Evolutionary conservation across 2,113 vertebrate genomes (phyloP).

Genomic region (Antigone vipio): DNA sequence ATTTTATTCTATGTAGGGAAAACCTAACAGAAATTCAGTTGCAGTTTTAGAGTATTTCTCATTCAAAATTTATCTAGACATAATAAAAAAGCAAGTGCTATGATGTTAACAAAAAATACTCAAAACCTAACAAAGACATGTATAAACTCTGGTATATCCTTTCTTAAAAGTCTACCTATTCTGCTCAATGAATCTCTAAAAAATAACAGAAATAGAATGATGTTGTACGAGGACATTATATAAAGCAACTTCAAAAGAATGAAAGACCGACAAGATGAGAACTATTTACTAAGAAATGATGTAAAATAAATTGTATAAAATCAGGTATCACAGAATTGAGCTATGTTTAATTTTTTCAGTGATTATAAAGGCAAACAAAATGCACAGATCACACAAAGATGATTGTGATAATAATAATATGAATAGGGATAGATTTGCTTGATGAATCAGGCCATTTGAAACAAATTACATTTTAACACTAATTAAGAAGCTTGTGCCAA

Average conservation of each 20-base stretch:
- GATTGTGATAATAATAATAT: not conserved
- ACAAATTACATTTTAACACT: not conserved
- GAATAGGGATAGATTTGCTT: not conserved
- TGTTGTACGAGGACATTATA: not conserved
- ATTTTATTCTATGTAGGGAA: not conserved
- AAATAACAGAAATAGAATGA: not conserved
- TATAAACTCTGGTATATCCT: not conserved
- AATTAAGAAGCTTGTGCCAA: not conserved
- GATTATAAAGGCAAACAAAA: not conserved
- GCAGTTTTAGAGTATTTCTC: not conserved
- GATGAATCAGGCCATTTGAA: not conserved
- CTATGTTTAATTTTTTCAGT: not conserved
- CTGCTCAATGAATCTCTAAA: not conserved
- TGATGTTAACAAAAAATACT: not conserved
- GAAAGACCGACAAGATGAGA: not conserved
- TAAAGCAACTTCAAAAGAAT: not conserved
- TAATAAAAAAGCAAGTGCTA: not conserved
- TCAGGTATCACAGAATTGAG: not conserved
- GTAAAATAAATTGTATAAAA: not conserved
- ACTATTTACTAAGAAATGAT: not conserved
- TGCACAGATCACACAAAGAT: not conserved
- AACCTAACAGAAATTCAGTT: not conserved
- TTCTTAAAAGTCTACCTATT: not conserved
- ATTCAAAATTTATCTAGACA: not conserved
- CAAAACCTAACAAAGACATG: not conserved